Conservation (phyloP, 2,113 vertebrate genomes). For the Oriolus oriolus region DNA sequence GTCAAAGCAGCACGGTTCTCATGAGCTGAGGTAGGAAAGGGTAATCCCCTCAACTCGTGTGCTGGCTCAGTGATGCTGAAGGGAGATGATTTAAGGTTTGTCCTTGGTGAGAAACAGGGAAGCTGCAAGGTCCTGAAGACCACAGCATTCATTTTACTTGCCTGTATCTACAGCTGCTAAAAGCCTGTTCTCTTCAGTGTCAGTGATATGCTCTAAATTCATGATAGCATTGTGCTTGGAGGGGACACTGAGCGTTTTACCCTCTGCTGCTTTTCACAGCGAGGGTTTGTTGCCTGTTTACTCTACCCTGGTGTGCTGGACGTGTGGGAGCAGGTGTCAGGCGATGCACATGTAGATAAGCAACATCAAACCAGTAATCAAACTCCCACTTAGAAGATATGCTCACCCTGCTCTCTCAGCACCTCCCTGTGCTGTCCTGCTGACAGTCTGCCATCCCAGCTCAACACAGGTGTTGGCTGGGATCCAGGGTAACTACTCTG, state of each 20-base stretch:
- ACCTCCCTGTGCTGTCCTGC: not conserved
- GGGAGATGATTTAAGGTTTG: not conserved
- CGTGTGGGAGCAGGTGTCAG: not conserved
- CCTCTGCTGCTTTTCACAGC: not conserved
- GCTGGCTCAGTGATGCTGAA: not conserved
- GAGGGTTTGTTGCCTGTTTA: not conserved
- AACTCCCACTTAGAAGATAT: not conserved
- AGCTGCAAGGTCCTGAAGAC: not conserved
- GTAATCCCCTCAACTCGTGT: not conserved
- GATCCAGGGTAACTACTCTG: not conserved
- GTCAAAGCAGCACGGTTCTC: not conserved
- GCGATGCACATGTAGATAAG: accelerated
- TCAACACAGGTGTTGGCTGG: not conserved
- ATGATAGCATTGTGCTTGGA: not conserved
- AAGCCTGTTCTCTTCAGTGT: not conserved
- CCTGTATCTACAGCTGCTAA: not conserved
- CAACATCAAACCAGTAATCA: not conserved
- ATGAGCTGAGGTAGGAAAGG: not conserved
- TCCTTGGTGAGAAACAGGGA: not conserved
- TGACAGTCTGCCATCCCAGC: not conserved
- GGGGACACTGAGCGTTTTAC: not conserved
- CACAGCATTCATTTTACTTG: not conserved
- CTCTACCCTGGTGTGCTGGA: not conserved
- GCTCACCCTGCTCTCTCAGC: not conserved
- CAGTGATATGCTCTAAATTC: not conserved